These are phyloP conservation scores for Serinus canaria DNA, from an alignment of 2,113 vertebrate species.

Conservation along the genomic window DNA sequence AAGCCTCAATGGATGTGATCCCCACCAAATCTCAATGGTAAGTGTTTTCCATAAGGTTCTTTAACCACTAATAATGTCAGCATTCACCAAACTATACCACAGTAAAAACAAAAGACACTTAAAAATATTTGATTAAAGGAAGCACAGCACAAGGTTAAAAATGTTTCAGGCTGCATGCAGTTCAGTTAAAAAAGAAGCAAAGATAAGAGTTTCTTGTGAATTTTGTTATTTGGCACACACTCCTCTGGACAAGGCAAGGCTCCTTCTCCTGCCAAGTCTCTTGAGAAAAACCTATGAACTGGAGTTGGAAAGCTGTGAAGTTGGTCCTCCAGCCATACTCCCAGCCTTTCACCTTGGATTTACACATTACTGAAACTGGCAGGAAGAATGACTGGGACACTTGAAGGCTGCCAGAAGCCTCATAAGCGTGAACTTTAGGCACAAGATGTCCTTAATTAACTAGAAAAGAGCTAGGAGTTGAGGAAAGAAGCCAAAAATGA, in stretches of 20 bases:
- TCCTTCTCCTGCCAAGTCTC: neutral
- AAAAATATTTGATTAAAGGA: neutral
- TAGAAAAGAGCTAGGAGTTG: conserved; percentile 22
- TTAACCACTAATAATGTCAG: neutral
- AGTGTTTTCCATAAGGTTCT: neutral
- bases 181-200: neutral
- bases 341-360: neutral
- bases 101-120: neutral
- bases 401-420: conserved; percentile 26
- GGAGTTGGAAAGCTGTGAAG: neutral
- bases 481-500: conserved; percentile 35
- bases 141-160: neutral
- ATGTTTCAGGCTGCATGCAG: neutral
- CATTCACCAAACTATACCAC: neutral
- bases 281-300: neutral
- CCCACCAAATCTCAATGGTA: neutral
- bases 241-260: neutral
- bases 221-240: neutral
- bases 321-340: neutral
- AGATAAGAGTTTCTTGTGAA: neutral
- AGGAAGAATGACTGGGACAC: neutral
- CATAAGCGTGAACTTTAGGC: neutral
- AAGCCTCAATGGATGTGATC: neutral
- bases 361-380: neutral
- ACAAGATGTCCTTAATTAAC: conserved; percentile 53